Conservation (phyloP, 2,797 vertebrate species). For the Micrastur ruficollis region DNA sequence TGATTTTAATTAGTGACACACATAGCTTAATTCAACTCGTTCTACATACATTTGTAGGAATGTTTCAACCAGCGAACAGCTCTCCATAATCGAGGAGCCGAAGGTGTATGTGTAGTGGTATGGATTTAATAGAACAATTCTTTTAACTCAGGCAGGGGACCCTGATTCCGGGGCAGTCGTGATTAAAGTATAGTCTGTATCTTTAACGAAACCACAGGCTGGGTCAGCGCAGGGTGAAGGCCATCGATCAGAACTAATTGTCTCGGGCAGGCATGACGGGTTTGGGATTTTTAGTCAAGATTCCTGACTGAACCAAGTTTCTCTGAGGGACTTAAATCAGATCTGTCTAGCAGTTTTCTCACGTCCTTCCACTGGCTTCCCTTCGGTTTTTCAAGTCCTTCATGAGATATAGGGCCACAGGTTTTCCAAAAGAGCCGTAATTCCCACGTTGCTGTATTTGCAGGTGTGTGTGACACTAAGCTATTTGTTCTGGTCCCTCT, state of each 20-base stretch:
- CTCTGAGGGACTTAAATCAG: not conserved
- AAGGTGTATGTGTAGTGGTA: not conserved
- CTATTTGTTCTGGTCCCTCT: not conserved
- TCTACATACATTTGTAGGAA: not conserved
- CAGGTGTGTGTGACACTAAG: not conserved
- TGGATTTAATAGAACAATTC: not conserved
- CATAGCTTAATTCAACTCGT: conserved; percentile 14
- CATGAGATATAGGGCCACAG: not conserved
- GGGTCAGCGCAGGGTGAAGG: not conserved
- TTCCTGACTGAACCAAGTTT: not conserved
- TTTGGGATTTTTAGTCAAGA: not conserved
- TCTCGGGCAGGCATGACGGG: not conserved
- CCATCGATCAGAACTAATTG: not conserved
- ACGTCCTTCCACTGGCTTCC: not conserved
- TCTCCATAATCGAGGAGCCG: not conserved
- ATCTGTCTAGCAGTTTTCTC: not conserved
- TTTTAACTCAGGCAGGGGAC: not conserved
- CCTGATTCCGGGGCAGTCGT: not conserved
- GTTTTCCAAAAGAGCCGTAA: not conserved
- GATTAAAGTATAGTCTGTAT: not conserved
- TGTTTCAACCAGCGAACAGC: not conserved
- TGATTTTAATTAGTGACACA: conserved; percentile 49
- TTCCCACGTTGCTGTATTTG: not conserved
- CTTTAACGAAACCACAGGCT: not conserved
- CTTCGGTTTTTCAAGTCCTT: not conserved